These are phyloP conservation scores for Drosophila meridiana DNA, from an alignment of 2,888 invertebrate genomes.

Conservation along the genomic window DNA sequence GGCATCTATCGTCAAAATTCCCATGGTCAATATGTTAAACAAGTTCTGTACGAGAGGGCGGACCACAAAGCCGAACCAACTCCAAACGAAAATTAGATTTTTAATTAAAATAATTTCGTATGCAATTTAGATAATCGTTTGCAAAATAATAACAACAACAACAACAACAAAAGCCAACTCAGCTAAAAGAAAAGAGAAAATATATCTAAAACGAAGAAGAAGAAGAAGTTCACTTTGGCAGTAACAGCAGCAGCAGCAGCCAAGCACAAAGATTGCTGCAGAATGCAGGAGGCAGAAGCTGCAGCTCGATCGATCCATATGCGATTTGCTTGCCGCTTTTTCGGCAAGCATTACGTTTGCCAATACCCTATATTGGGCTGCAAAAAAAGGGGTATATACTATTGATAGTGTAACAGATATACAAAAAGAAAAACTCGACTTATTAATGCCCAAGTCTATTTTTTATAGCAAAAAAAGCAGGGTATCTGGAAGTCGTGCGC, in stretches of 20 bases:
- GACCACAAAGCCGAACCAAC: constrained; percentile 7
- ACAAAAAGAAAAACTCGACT: not conserved
- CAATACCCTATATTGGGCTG: not conserved
- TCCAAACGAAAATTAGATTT: constrained; percentile 83
- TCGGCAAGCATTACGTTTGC: constrained; percentile 48
- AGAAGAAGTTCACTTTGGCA: constrained; percentile 14
- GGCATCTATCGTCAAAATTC: constrained; percentile 42
- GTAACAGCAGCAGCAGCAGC: constrained; percentile 7
- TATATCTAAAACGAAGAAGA: constrained; percentile 33
- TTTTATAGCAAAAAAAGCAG: not conserved
- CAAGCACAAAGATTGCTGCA: constrained; percentile 17
- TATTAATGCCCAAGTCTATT: not conserved
- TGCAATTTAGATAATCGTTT: constrained; percentile 86
- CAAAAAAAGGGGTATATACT: not conserved
- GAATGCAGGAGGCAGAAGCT: constrained; percentile 16
- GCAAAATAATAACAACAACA: constrained; percentile 45
- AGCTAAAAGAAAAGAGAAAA: constrained; percentile 13
- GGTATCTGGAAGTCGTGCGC: no score
- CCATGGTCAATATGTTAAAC: constrained; percentile 59
- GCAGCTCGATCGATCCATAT: constrained; percentile 69
- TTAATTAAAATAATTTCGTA: constrained; percentile 86
- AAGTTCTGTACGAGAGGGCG: constrained; percentile 34
- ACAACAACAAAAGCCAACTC: constrained; percentile 1
- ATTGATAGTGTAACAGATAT: not conserved
- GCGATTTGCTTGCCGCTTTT: constrained; percentile 80